Conservation (phyloP, 1,140 invertebrate genomes). For the Rhysida immarginata region DNA sequence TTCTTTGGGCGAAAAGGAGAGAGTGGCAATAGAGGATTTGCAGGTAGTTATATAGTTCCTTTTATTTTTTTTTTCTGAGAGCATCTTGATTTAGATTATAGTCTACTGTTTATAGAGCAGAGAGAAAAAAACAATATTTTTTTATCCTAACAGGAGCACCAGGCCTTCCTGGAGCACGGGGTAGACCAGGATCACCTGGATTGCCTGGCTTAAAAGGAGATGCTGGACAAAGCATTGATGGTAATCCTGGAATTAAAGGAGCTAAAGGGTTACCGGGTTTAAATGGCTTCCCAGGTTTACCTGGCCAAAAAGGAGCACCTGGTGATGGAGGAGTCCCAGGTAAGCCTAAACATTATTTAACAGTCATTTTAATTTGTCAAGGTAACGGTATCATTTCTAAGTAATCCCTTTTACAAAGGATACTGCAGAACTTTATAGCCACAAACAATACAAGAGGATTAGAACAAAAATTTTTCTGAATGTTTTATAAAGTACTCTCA, state of each 20-base stretch:
- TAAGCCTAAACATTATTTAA: neutral
- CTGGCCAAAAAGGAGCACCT: constrained; percentile 27
- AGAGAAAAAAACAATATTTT: no score
- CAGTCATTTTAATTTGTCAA: no score
- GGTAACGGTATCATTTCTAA: no score
- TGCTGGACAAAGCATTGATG: constrained; percentile 37
- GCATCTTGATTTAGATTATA: no score
- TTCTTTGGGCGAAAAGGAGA: constrained; percentile 13
- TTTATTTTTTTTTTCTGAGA: no score
- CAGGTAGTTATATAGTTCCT: no score
- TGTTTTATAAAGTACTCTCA: no score
- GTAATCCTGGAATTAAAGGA: constrained; percentile 55
- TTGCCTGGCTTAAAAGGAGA: constrained; percentile 44
- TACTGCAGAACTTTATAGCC: no score
- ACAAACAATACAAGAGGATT: no score
- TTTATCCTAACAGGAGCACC: constrained; percentile 2
- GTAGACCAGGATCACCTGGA: constrained; percentile 30
- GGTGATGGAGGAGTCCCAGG: constrained; percentile 20
- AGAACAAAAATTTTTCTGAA: no score
- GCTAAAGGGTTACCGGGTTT: constrained; percentile 47
- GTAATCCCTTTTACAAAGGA: no score
- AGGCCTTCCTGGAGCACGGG: constrained; percentile 16
- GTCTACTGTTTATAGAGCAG: no score
- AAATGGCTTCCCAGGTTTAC: constrained; percentile 30
- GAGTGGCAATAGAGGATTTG: neutral